Percentiles rank a stretch among this genome's conserved stretches.
These are phyloP conservation scores for Tridacna gigas DNA, from an alignment of 2,888 invertebrate genomes.

Conservation along the genomic window DNA sequence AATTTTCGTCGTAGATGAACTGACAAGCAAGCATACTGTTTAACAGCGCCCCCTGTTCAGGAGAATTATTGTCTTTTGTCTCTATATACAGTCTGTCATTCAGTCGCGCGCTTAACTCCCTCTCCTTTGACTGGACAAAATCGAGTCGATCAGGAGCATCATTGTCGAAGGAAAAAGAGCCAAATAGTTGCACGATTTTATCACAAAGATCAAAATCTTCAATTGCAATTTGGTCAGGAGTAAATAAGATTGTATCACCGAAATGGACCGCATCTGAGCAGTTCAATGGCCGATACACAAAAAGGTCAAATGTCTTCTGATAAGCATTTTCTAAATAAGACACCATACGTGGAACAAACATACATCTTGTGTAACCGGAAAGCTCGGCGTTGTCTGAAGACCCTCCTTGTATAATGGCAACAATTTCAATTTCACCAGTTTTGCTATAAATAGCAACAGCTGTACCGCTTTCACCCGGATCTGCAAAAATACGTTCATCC, in stretches of 20 bases:
- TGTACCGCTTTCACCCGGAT: background rate
- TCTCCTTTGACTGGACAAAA: background rate
- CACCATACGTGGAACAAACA: background rate
- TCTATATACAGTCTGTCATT: background rate
- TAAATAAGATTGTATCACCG: background rate
- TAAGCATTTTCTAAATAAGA: background rate
- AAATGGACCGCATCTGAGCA: background rate
- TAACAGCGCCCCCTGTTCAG: background rate
- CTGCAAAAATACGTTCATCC: background rate
- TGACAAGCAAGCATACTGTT: slow-evolving; percentile 7
- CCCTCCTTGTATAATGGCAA: slow-evolving; percentile 9
- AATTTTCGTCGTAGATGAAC: background rate
- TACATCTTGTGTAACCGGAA: background rate
- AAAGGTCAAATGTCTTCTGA: background rate
- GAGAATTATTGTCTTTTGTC: background rate
- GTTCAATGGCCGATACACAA: background rate
- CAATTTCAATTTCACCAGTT: background rate
- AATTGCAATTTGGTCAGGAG: background rate
- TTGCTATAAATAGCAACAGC: background rate
- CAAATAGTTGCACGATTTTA: background rate
- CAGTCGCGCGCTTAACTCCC: background rate
- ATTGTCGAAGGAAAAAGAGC: background rate
- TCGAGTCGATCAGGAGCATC: background rate
- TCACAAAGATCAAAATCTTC: slow-evolving; percentile 9
- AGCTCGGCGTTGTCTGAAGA: background rate